A percentile compares a stretch with the other conserved stretches of the same genome.
Conservation (phyloP, 2,113 vertebrate genomes). For the Protobothrops mucrosquamatus region DNA sequence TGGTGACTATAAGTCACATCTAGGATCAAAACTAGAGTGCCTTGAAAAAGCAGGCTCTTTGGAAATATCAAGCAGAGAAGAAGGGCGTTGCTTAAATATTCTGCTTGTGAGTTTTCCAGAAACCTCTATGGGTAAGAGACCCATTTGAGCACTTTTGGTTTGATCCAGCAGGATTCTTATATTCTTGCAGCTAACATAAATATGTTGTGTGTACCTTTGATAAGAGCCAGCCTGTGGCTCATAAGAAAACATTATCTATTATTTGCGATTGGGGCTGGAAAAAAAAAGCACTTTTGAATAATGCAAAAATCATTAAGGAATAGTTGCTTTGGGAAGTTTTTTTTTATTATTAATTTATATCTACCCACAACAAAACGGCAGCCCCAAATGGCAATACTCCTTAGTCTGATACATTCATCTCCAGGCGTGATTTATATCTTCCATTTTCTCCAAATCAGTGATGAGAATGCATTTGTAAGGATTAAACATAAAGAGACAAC, state of each 20-base stretch:
- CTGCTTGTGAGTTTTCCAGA: background rate
- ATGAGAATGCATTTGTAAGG: constrained; percentile 19
- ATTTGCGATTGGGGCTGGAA: background rate
- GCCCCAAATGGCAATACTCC: constrained; percentile 22
- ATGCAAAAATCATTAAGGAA: background rate
- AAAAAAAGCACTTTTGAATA: background rate
- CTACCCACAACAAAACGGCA: constrained; percentile 42
- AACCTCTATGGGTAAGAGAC: background rate
- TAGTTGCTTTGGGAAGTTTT: constrained; percentile 12
- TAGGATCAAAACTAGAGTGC: background rate
- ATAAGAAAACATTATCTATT: background rate
- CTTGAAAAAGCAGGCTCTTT: background rate
- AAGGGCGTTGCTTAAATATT: background rate
- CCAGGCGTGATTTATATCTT: constrained; percentile 54
- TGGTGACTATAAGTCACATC: no score
- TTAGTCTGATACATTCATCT: constrained; percentile 35
- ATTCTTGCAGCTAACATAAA: background rate
- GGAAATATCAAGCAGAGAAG: background rate
- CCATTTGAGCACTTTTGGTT: background rate
- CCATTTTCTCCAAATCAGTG: constrained; percentile 61
- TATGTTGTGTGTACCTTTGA: background rate
- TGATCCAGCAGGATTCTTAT: background rate
- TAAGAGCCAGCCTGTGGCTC: background rate
- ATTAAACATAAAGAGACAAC: constrained; percentile 33
- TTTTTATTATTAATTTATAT: constrained; percentile 33